These are phyloP conservation scores for Micoletzkya japonica DNA, from an alignment of 2,888 invertebrate genomes.

Conservation along the genomic window DNA sequence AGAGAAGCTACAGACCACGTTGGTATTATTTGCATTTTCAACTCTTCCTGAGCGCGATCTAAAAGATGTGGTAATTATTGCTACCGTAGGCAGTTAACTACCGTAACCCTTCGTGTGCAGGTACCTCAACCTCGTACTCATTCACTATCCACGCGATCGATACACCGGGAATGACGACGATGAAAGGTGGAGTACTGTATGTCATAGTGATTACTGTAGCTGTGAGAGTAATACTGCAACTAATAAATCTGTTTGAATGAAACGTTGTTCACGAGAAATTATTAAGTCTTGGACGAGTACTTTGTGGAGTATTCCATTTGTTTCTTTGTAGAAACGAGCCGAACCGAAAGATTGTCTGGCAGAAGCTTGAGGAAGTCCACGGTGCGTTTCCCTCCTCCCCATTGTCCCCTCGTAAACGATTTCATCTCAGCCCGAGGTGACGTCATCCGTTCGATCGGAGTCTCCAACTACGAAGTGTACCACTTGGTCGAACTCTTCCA, in stretches of 20 bases:
- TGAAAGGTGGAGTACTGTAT: too few relatives aligned
- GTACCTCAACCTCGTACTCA: conserved; percentile 30
- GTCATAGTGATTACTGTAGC: too few relatives aligned
- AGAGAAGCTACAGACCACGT: background rate
- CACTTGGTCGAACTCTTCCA: conserved; percentile 73
- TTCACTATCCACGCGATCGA: conserved; percentile 36
- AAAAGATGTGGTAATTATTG: background rate
- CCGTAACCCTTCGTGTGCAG: background rate
- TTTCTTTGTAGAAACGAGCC: conserved; percentile 69
- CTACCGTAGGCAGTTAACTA: background rate
- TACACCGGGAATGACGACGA: conserved; percentile 29
- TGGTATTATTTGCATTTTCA: too few relatives aligned
- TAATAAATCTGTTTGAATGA: too few relatives aligned
- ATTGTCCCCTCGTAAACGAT: conserved; percentile 38
- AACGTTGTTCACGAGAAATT: too few relatives aligned
- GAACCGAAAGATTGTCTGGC: conserved; percentile 74
- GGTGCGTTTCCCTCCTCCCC: conserved; percentile 41
- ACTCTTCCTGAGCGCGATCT: background rate
- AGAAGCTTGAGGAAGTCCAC: conserved; percentile 71
- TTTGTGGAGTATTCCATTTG: conserved; percentile 69
- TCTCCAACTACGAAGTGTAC: conserved; percentile 77
- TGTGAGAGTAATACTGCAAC: too few relatives aligned
- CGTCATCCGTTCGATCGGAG: conserved; percentile 74
- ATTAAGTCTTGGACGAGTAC: too few relatives aligned
- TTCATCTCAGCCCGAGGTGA: conserved; percentile 9